Evolutionary conservation across 2,797 vertebrate genomes (phyloP), one percentile per base, ranked within the genome.

Genomic region (Microcaecilia unicolor): DNA sequence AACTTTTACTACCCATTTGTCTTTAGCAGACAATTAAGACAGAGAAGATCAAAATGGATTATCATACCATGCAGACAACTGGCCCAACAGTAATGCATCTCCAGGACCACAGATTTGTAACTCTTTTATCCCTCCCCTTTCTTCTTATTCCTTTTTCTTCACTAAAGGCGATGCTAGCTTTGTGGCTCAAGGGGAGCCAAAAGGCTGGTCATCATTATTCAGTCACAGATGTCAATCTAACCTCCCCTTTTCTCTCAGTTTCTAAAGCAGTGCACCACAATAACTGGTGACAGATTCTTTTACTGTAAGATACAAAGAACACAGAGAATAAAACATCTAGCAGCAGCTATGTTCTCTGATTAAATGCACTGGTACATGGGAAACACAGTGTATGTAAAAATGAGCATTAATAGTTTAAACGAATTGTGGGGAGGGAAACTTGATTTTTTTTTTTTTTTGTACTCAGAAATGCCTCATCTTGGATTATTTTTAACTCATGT

Each of bases 171-270:
- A 72, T 70, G 72, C 74, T 80, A 64, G 84, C 84, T 88, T 88
- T 88, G 81, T 86, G 82, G 81, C 89, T 87, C 84, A 86, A 89
- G 87, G 85, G 85, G 86, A 82, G 89, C 82, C 81, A 84, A 88
- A 89, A 81, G 76, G 86, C 80, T 75, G 74, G 79, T 83, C 77
- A 83, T 90, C 86, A 90, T 88, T 91, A 91, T 88, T 87, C 83
- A 85, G 80, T 78, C 84, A 85, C 78, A 86, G 84, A 90, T 89
- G 83, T 86, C 81, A 83, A 83, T 80, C 77, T 83, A 80, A 78
- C 74, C 72, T 80, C 74, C 70, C 67, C 80, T 78, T 78, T 77
- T 81, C 25, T 77, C 74, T 83, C 75, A 58, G 67, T 80, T 80
- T 81, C 75, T 82, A 84, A 86, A 81, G 73, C 83, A 78, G 74